Percentiles rank a stretch among this genome's conserved stretches.
These are phyloP conservation scores for Microdon myrmicae DNA, from an alignment of 2,888 invertebrate species.

Conservation along the genomic window DNA sequence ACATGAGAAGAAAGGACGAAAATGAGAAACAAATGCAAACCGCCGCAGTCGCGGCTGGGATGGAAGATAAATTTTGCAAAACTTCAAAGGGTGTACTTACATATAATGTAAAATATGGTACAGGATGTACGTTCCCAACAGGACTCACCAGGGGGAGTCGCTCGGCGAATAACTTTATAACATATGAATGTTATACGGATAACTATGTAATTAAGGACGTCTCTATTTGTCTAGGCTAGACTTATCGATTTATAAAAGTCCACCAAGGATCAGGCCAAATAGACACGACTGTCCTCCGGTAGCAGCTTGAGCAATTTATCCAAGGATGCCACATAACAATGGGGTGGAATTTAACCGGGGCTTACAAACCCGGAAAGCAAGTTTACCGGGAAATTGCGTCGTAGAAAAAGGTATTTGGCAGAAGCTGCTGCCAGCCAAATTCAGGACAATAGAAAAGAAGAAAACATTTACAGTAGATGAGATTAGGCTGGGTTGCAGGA, in stretches of 20 bases:
- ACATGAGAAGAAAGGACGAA: neutral
- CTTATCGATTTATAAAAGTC: conserved; percentile 44
- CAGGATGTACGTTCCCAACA: too few relatives aligned
- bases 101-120: too few relatives aligned
- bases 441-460: conserved; percentile 26
- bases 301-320: conserved; percentile 19
- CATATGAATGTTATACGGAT: conserved; percentile 26
- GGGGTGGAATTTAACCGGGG: conserved; percentile 36
- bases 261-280: conserved; percentile 12
- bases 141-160: too few relatives aligned
- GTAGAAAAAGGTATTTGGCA: conserved; percentile 16
- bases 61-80: conserved; percentile 34
- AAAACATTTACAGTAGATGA: too few relatives aligned
- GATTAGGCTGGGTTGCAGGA: too few relatives aligned
- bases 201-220: conserved; percentile 41
- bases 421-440: neutral
- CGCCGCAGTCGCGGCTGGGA: conserved; percentile 15
- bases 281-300: neutral
- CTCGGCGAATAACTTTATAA: conserved; percentile 2
- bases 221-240: conserved; percentile 48
- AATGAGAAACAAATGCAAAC: conserved; percentile 27
- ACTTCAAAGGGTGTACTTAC: conserved; percentile 17
- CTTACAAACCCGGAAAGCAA: conserved; percentile 30
- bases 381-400: conserved; percentile 33
- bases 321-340: conserved; percentile 4